Evolutionary conservation across 2,888 invertebrate species (phyloP).

Genomic region (Acleris literana): DNA sequence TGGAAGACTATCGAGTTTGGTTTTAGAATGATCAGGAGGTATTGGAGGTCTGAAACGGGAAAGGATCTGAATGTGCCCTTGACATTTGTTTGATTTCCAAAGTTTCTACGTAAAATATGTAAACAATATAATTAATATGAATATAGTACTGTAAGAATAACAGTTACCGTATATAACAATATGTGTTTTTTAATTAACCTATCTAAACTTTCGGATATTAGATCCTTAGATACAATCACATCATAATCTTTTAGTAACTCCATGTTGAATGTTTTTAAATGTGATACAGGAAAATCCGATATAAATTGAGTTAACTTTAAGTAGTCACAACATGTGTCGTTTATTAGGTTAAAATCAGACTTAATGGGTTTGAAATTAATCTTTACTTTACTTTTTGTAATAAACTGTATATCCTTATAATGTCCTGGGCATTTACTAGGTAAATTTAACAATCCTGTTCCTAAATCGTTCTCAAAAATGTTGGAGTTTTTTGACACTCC

Average conservation of each 20-base stretch:
- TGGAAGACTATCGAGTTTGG: background rate
- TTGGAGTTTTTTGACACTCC: background rate
- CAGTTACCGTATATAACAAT: too few species aligned
- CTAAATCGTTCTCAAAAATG: background rate
- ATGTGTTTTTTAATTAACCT: background rate
- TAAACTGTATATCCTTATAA: background rate
- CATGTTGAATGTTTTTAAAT: background rate
- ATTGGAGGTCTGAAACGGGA: background rate
- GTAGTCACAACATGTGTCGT: slow-evolving; percentile 1
- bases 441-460: background rate
- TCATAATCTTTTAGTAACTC: background rate
- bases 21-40: background rate
- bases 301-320: background rate
- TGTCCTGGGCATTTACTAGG: background rate
- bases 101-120: background rate
- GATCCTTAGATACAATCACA: background rate
- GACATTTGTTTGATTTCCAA: background rate
- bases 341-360: background rate
- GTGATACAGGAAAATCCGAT: background rate
- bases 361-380: background rate
- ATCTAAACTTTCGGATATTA: background rate
- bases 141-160: background rate
- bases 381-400: slow-evolving; percentile 1
- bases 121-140: too few species aligned
- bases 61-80: background rate